Percentiles rank a stretch among this genome's conserved stretches.
These are phyloP conservation scores for Drosophila nigrodunni DNA, from an alignment of 1,140 invertebrate genomes.

Conservation along the genomic window DNA sequence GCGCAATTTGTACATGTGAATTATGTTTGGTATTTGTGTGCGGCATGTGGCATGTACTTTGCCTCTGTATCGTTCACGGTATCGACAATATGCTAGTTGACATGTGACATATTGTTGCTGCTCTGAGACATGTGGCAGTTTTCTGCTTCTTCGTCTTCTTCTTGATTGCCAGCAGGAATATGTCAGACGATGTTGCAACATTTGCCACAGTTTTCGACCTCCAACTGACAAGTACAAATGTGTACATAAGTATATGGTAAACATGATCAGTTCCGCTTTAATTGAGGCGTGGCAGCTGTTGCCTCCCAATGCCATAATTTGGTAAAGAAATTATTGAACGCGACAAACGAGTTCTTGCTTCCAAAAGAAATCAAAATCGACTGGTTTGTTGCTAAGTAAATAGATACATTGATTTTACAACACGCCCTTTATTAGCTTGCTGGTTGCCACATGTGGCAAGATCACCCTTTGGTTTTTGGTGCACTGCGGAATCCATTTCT, in stretches of 20 bases:
- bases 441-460: slow-evolving; percentile 62
- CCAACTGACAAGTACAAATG: slow-evolving; percentile 11
- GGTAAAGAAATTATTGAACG: slow-evolving; percentile 40
- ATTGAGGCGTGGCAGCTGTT: slow-evolving; percentile 29
- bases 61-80: slow-evolving; percentile 2
- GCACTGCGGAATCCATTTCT: slow-evolving; percentile 27
- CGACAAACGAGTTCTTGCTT: background rate
- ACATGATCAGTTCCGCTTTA: slow-evolving; percentile 8
- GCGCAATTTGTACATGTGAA: slow-evolving; percentile 60
- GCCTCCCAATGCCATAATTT: slow-evolving; percentile 13
- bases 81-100: slow-evolving; percentile 51
- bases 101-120: slow-evolving; percentile 68
- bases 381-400: slow-evolving; percentile 11
- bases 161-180: slow-evolving; percentile 5
- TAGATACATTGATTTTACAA: slow-evolving; percentile 19
- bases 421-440: slow-evolving; percentile 66
- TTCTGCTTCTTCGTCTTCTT: too few species aligned
- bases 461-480: slow-evolving; percentile 12
- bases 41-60: slow-evolving; percentile 17
- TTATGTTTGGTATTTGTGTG: slow-evolving; percentile 50
- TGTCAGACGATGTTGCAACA: slow-evolving; percentile 43
- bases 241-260: background rate
- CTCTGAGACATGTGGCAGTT: slow-evolving; percentile 8
- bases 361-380: background rate
- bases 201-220: slow-evolving; percentile 8